phyloP scores from a whole-genome alignment of 1,140 invertebrate genomes.

The Steinernema feltiae region DNA sequence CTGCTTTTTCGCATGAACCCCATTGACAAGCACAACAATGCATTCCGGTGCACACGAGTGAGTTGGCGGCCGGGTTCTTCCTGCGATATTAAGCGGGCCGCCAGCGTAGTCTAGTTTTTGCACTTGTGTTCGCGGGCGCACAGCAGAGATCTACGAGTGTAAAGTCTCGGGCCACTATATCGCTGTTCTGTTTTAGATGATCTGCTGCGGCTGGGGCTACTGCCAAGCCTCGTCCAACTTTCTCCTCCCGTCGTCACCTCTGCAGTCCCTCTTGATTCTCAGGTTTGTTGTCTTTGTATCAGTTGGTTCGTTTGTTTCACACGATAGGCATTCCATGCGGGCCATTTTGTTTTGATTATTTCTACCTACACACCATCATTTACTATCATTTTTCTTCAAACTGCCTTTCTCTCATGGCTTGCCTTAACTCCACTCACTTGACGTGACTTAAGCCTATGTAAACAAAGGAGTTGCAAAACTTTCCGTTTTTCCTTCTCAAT shows the following conservation, averaged over 20 bases:
- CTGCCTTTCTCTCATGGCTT: too few relatives aligned
- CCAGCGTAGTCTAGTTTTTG: conserved; percentile 11
- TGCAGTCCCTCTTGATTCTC: background rate
- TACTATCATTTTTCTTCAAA: too few relatives aligned
- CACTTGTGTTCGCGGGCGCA: conserved; percentile 14
- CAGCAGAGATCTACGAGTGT: background rate
- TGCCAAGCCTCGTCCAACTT: conserved; percentile 11
- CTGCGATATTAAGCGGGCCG: conserved; percentile 2
- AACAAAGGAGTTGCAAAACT: background rate
- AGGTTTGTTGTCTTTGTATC: conserved; percentile 8
- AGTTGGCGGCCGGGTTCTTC: too few relatives aligned
- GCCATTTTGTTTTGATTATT: background rate
- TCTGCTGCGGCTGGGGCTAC: conserved; percentile 14
- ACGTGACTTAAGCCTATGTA: background rate
- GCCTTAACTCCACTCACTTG: too few relatives aligned
- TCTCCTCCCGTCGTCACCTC: background rate
- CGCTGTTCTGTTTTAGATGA: conserved; percentile 14
- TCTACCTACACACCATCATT: too few relatives aligned
- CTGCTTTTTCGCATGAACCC: background rate
- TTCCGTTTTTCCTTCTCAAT: background rate
- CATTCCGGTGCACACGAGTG: too few relatives aligned
- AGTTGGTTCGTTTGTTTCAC: too few relatives aligned
- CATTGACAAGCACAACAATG: too few relatives aligned
- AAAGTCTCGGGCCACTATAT: conserved; percentile 13
- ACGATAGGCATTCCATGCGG: too few relatives aligned